Percentiles rank a stretch among this genome's conserved stretches.
These are phyloP conservation scores for Acrossocheilus fasciatus DNA, from an alignment of 2,797 vertebrate species.

Conservation along the genomic window DNA sequence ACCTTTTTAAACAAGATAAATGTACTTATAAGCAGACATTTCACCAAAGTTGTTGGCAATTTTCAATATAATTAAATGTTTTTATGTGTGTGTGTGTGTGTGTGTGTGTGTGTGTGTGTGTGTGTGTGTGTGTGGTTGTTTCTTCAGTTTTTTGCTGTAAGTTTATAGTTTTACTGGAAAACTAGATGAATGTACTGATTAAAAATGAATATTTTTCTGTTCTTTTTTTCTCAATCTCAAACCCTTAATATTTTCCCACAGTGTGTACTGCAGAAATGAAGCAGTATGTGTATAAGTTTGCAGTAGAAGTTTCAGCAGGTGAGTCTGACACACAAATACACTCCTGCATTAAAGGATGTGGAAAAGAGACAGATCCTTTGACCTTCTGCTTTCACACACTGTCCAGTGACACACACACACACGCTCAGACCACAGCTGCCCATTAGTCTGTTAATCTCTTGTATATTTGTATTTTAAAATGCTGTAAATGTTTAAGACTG, in stretches of 20 bases:
- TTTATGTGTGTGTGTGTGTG: too few species aligned
- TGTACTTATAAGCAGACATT: background rate
- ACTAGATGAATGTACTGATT: background rate
- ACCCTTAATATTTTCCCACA: background rate
- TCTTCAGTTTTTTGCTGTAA: background rate
- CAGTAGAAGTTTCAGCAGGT: slow-evolving; percentile 49
- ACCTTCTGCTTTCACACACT: slow-evolving; percentile 5
- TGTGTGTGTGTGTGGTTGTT: too few species aligned
- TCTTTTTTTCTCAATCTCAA: background rate
- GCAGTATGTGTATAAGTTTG: slow-evolving; percentile 9
- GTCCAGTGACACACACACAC: slow-evolving; percentile 14
- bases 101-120: too few species aligned
- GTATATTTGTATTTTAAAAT: background rate
- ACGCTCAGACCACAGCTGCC: background rate
- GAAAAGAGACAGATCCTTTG: slow-evolving; percentile 17
- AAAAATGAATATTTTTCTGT: background rate
- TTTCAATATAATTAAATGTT: background rate
- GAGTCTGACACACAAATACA: slow-evolving; percentile 46
- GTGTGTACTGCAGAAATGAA: slow-evolving; percentile 31
- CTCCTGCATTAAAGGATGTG: slow-evolving; percentile 31
- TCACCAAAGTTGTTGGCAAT: background rate
- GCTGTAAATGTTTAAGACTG: background rate
- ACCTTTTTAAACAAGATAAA: background rate
- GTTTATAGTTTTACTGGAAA: background rate
- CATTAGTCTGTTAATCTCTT: background rate